Base-by-base conservation (phyloP, 2,888 invertebrate species). In the Tetragnatha montana region DNA sequence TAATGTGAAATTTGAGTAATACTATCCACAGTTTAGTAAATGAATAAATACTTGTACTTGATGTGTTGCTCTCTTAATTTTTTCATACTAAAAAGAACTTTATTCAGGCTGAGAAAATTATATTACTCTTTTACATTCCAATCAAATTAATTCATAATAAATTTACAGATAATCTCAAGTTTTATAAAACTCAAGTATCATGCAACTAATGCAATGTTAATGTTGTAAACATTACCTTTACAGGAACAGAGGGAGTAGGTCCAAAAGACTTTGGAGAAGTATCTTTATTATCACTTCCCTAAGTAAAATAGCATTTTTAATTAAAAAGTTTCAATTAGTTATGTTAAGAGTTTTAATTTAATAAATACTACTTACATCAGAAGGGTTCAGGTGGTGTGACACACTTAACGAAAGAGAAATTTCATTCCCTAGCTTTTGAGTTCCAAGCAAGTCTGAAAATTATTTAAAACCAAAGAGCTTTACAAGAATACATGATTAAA, bases 341-440 rank as follows among this genome's bases (percentile, higher is more conserved):
- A 8, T 73, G 12, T 73, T 35, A 35, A 35, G 35, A 35, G 35
- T 4, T 35, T 2, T 2, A 35, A 35, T 35, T 60, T 8, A 60
- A 60, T 60, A 35, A 10, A 14, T n/a, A 22, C 50, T 35, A 90
- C 86, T 87, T 74, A 90, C 89, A 81, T 86, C 82, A 60, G 69
- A 14, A 73, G 81, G 60, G 81, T 79, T 89, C 69, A 88, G 51
- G 68, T 85, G 82, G 22, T 89, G 81, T n/a, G 91, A 75, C 50
- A 91, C 81, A 49, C 69, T 88, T 51, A 91, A 83, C 17, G 89
- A 82, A 6, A 91, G 50, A n/a, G 82, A 78, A 74, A 91, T 88
- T 87, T 91, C 93, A 91, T 93, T 93, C 71, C 93, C 93, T n/a
- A 89, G 68, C 70, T 83, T 85, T 71, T 91, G 88, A 74, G 86